A percentile compares a stretch with the other conserved stretches of the same genome.
These are phyloP conservation scores for Miltochrista miniata DNA, from an alignment of 2,888 invertebrate genomes.

Conservation along the genomic window DNA sequence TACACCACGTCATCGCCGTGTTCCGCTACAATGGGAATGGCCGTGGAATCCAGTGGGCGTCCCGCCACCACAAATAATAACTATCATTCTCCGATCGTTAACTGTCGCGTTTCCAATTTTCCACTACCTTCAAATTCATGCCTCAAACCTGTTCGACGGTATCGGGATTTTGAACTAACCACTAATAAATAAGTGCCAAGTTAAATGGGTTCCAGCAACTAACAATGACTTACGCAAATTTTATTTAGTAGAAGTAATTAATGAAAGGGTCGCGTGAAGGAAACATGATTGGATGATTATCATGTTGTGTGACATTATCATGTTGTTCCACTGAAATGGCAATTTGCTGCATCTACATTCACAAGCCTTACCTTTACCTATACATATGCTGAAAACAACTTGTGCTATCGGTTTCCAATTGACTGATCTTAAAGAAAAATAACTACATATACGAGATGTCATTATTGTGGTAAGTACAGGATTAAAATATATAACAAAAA, in stretches of 20 bases:
- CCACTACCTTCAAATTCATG: conserved; percentile 29
- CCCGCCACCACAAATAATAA: conserved; percentile 41
- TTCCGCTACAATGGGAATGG: conserved; percentile 37
- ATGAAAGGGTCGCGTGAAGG: too few species aligned
- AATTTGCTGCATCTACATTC: background rate
- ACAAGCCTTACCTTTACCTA: too few species aligned
- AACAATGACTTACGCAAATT: conserved; percentile 26
- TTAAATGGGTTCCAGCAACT: conserved; percentile 26
- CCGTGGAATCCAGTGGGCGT: conserved; percentile 51
- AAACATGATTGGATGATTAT: too few species aligned
- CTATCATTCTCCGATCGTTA: conserved; percentile 47
- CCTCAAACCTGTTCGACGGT: conserved; percentile 25
- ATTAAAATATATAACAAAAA: too few species aligned
- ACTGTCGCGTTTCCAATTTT: conserved; percentile 40
- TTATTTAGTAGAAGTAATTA: too few species aligned
- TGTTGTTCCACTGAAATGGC: background rate
- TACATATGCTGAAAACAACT: too few species aligned
- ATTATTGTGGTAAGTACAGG: too few species aligned
- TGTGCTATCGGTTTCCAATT: too few species aligned
- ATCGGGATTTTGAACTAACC: conserved; percentile 27
- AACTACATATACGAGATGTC: too few species aligned
- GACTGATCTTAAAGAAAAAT: too few species aligned
- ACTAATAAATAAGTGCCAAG: background rate
- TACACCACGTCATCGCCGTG: conserved; percentile 24
- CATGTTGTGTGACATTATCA: too few species aligned